Base-by-base conservation (phyloP, 2,113 vertebrate species). In the Cynoglossus semilaevis region DNA sequence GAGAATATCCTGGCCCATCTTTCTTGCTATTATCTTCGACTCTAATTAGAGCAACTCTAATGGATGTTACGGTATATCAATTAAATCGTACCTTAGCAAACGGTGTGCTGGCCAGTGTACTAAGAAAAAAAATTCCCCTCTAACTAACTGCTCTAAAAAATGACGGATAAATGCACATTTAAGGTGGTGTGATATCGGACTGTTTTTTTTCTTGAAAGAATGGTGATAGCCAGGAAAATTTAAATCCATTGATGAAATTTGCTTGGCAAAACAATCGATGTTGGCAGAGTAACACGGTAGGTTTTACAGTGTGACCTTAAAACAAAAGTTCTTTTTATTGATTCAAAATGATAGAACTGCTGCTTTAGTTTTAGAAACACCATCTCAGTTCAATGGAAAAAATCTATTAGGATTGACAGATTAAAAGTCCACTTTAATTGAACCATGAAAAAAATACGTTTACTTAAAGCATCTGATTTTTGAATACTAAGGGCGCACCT, bases 181-280 rank as follows among this genome's bases (percentile, higher is more conserved):
- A 4, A 48, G n/a, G 51, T 13, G 4, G 36, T 57, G 38, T 34
- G 41, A 52, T 38, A 18, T 2, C 0, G 8, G 10, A 61, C 16
- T 36, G 44, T 56, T 41, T 68, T 51, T 40, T 50, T 47, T 46
- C 4, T 46, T 12, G 53, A 46, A 62, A 16, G 58, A 17, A 49
- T 22, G 55, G 13, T 61, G 52, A 64, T 44, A 72, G 40, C 34
- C 41, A 74, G 14, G 18, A 38, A 55, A 29, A 45, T 36, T 15
- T 13, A n/a, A 67, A 16, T 70, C 73, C 60, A 72, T 48, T 37
- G 57, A 56, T 68, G 61, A 82, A 72, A 75, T 80, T 66, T 72
- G 74, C 79, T 78, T 65, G 58, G 70, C 67, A 71, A 51, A 70
- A 52, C 6, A 52, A 6, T 38, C 36, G 18, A 46, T 19, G 38